phyloP scores from a whole-genome alignment of 2,797 vertebrate species.

The Urocyon cinereoargenteus region DNA sequence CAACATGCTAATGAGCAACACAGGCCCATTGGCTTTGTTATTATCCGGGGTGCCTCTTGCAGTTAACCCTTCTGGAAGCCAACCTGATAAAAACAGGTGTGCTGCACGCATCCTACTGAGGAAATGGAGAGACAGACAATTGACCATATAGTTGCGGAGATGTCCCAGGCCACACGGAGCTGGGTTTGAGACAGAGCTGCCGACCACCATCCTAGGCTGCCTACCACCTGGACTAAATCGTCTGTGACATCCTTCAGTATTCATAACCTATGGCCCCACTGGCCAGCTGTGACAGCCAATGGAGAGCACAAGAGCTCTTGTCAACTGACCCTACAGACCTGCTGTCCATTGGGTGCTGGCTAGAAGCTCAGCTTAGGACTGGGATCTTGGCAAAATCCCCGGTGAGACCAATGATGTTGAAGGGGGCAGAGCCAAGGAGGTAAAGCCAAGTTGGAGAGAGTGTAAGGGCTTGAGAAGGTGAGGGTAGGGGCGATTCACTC shows the following conservation, averaged over 20 bases:
- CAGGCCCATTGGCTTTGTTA: background rate
- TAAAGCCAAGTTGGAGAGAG: background rate
- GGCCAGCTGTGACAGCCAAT: background rate
- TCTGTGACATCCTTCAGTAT: too few relatives aligned
- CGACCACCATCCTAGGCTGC: background rate
- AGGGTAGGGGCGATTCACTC: background rate
- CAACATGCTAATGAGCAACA: background rate
- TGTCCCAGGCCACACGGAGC: background rate
- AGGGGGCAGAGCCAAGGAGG: background rate
- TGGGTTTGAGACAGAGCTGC: background rate
- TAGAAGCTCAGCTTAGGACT: background rate
- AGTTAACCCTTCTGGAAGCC: conserved; percentile 19
- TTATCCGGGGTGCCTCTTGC: background rate
- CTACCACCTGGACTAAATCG: background rate
- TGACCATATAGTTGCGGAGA: background rate
- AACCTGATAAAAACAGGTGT: background rate
- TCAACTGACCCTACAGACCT: background rate
- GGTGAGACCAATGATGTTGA: background rate
- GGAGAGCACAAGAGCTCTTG: background rate
- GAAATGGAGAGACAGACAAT: background rate
- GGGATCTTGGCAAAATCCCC: background rate
- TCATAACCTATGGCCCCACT: background rate
- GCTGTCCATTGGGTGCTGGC: background rate
- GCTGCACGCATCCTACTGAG: background rate
- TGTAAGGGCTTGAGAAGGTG: background rate